These are phyloP conservation scores for Meloidogyne hapla DNA, from an alignment of 1,140 invertebrate genomes.

Conservation along the genomic window DNA sequence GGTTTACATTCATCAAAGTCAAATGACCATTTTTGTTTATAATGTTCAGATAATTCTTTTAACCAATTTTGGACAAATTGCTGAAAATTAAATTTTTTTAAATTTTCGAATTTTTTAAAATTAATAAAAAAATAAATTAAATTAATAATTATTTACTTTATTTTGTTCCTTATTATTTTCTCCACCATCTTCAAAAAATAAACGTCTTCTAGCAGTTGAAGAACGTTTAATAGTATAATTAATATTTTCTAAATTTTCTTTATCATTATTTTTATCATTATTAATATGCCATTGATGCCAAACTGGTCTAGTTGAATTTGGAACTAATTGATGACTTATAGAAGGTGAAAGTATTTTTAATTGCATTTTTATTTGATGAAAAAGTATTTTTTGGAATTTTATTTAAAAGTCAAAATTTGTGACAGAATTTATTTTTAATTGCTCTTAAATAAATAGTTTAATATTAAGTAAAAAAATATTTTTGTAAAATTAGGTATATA, in stretches of 20 bases:
- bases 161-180: not conserved
- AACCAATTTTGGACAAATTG: constrained; percentile 22
- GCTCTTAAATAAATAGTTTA: too few relatives aligned
- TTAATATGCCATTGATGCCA: constrained; percentile 18
- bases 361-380: not conserved
- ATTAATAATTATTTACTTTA: not conserved
- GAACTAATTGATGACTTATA: not conserved
- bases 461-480: too few relatives aligned
- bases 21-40: constrained; percentile 22
- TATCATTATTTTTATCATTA: not conserved
- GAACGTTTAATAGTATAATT: not conserved
- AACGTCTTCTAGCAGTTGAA: constrained; percentile 19
- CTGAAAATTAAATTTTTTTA: not conserved
- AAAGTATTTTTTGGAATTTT: too few relatives aligned
- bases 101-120: not conserved
- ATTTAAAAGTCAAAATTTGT: too few relatives aligned
- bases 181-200: not conserved
- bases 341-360: not conserved
- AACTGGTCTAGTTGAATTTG: constrained; percentile 21
- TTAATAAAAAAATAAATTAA: not conserved
- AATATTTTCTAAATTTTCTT: not conserved
- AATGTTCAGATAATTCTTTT: constrained; percentile 18
- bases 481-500: too few relatives aligned
- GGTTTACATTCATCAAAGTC: constrained; percentile 19
- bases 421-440: too few relatives aligned